Percentiles rank a stretch among this genome's conserved stretches.
Conservation (phyloP, 2,797 vertebrate genomes). For the Sebastolobus altivelis region DNA sequence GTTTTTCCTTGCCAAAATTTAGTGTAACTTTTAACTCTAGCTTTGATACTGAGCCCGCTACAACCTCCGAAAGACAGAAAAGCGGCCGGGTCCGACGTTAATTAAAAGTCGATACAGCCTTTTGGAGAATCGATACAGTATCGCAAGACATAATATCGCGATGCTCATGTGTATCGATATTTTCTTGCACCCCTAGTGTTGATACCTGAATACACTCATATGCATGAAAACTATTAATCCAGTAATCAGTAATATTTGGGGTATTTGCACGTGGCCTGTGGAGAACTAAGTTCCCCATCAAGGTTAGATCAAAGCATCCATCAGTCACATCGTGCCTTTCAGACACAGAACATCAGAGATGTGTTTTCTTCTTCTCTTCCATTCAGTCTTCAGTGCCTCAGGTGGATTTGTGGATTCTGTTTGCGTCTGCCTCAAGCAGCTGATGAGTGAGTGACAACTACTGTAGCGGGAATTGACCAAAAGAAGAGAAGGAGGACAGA, state of each 20-base stretch:
- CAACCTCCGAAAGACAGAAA: no score
- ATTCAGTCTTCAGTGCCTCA: background rate
- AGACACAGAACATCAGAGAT: background rate
- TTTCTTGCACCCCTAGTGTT: background rate
- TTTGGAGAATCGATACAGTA: no score
- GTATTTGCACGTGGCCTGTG: background rate
- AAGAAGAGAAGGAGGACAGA: background rate
- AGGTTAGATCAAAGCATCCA: conserved; percentile 25
- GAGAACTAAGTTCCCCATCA: background rate
- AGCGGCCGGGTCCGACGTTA: no score
- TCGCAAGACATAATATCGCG: no score
- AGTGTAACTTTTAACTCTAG: no score
- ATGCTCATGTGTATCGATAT: no score
- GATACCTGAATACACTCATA: background rate
- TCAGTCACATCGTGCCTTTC: conserved; percentile 5
- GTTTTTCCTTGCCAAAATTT: no score
- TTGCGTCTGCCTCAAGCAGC: background rate
- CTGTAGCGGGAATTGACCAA: background rate
- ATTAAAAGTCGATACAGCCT: no score
- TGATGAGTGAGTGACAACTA: conserved; percentile 5
- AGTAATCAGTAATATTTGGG: conserved; percentile 8
- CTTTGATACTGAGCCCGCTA: no score
- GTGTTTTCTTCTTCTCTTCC: background rate
- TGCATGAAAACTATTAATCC: background rate
- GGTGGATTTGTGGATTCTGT: conserved; percentile 13